Percentiles rank a stretch among this genome's conserved stretches.
Conservation (phyloP, 2,888 invertebrate species). For the Aleiodes leptofemur region DNA sequence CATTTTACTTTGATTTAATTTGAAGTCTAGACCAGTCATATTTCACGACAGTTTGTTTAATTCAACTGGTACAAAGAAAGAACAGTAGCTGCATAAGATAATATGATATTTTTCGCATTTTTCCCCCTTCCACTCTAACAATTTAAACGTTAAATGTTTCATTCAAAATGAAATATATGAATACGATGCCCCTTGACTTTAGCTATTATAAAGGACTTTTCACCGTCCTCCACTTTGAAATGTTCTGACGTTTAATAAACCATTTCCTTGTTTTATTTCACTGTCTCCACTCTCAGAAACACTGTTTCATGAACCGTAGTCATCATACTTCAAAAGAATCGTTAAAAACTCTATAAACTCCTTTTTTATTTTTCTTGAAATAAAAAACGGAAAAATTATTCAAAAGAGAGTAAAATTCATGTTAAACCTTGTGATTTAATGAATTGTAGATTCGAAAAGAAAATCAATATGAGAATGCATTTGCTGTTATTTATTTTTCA, state of each 20-base stretch:
- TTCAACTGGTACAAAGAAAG: background rate
- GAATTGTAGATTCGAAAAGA: too few relatives aligned
- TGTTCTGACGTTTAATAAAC: conserved; percentile 49
- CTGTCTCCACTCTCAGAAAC: conserved; percentile 24
- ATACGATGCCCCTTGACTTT: background rate
- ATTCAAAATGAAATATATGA: background rate
- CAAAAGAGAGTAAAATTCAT: too few relatives aligned
- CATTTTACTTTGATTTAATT: conserved; percentile 23
- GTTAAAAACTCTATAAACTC: background rate
- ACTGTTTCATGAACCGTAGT: background rate
- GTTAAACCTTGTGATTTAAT: too few relatives aligned
- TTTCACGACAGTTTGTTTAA: conserved; percentile 13
- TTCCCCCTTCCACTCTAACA: background rate
- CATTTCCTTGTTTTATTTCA: conserved; percentile 9
- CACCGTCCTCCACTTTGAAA: background rate
- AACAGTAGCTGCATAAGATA: conserved; percentile 3
- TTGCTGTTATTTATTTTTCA: background rate
- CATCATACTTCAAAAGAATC: too few relatives aligned
- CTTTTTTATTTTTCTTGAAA: background rate
- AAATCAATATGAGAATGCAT: background rate
- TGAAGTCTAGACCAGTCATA: conserved; percentile 15
- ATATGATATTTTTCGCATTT: conserved; percentile 6
- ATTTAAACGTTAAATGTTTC: conserved; percentile 5
- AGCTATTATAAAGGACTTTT: conserved; percentile 41
- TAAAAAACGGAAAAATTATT: background rate